phyloP scores from a whole-genome alignment of 2,888 invertebrate species.

The Rhogogaster chlorosoma region DNA sequence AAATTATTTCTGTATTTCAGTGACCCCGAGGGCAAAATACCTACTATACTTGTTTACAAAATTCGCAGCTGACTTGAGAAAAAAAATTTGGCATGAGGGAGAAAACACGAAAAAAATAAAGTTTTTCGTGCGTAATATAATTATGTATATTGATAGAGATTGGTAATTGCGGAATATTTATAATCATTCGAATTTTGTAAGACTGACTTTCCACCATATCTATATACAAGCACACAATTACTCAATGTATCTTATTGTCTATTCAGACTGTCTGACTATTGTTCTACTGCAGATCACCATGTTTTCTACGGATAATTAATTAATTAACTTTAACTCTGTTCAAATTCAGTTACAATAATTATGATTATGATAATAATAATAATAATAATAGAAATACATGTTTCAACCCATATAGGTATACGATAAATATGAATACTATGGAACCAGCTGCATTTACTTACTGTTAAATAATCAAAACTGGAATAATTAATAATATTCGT shows the following conservation, averaged over 20 bases:
- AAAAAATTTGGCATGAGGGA: slow-evolving; percentile 4
- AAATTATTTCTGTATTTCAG: slow-evolving; percentile 47
- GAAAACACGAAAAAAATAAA: neutral
- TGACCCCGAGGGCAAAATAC: slow-evolving; percentile 20
- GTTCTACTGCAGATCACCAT: neutral
- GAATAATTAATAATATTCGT: neutral
- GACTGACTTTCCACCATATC: slow-evolving; percentile 49
- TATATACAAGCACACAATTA: slow-evolving; percentile 15
- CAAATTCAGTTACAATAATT: neutral
- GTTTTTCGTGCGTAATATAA: neutral
- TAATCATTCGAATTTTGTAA: slow-evolving; percentile 47
- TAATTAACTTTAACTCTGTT: neutral
- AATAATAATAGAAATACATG: slow-evolving; percentile 61
- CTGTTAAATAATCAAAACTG: slow-evolving; percentile 19
- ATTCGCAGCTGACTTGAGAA: slow-evolving; percentile 25
- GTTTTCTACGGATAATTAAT: slow-evolving; percentile 2
- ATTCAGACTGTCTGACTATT: slow-evolving; percentile 37
- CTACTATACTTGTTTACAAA: slow-evolving; percentile 11
- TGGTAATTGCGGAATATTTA: neutral
- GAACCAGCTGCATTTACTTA: slow-evolving; percentile 47
- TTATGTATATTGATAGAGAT: neutral
- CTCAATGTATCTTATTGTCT: slow-evolving; percentile 19
- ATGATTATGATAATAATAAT: slow-evolving; percentile 26
- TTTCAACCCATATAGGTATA: slow-evolving; percentile 43
- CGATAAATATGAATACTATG: slow-evolving; percentile 3